Conservation (phyloP, 2,113 vertebrate species). For the Chaetura pelagica region DNA sequence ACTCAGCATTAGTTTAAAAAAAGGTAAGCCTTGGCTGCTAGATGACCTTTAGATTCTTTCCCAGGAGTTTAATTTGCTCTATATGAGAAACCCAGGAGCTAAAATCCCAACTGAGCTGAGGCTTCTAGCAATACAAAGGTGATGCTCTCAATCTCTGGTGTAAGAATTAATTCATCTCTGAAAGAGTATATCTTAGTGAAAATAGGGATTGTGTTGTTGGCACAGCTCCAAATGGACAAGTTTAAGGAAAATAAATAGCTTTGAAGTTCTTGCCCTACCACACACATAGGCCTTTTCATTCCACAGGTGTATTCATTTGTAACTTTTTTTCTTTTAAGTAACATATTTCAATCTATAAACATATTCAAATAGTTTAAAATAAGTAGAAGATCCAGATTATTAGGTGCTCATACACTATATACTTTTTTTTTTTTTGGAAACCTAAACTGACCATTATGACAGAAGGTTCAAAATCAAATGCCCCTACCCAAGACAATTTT, state of each 20-base stretch:
- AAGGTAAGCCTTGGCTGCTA: not conserved
- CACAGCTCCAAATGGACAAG: not conserved
- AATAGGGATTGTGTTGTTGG: not conserved
- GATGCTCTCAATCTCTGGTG: slow-evolving; percentile 58
- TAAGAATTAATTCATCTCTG: slow-evolving; percentile 52
- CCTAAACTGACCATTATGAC: not conserved
- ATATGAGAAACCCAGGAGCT: slow-evolving; percentile 41
- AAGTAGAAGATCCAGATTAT: not conserved
- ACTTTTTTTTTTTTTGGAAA: not conserved
- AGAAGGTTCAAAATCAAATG: not conserved
- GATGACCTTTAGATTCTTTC: slow-evolving; percentile 42
- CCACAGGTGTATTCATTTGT: not conserved
- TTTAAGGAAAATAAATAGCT: not conserved
- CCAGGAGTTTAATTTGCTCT: slow-evolving; percentile 45
- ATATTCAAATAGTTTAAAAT: not conserved
- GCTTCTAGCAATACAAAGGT: slow-evolving; percentile 47
- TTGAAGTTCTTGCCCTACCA: not conserved
- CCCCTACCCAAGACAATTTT: not conserved
- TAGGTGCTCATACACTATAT: not conserved
- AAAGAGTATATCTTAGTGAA: slow-evolving; percentile 8
- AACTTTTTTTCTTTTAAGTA: not conserved
- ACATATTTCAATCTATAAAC: not conserved
- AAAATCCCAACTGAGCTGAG: slow-evolving; percentile 39
- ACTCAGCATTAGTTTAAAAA: slow-evolving; percentile 7
- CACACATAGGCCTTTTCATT: not conserved